These are phyloP conservation scores for Xestia sexstrigata DNA, from an alignment of 2,888 invertebrate genomes.

Conservation along the genomic window DNA sequence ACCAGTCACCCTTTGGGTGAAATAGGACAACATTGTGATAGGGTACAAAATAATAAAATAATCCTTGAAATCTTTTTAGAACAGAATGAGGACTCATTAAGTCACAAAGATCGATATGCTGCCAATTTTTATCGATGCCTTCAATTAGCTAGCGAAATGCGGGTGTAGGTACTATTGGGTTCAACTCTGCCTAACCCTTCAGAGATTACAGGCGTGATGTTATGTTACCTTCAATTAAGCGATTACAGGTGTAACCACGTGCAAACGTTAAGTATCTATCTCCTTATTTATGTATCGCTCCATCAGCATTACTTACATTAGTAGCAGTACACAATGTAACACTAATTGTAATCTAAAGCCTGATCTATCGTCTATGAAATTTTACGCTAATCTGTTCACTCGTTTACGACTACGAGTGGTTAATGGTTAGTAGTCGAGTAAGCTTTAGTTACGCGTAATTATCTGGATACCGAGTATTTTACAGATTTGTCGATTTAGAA, in stretches of 20 bases:
- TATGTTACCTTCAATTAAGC: not conserved
- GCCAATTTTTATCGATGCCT: not conserved
- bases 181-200: too few species aligned
- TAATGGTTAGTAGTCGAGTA: slow-evolving; percentile 40
- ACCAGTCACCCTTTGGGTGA: not conserved
- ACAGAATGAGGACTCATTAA: not conserved
- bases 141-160: too few species aligned
- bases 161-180: too few species aligned
- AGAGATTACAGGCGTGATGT: too few species aligned
- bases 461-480: slow-evolving; percentile 43
- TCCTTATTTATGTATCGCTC: slow-evolving; percentile 51
- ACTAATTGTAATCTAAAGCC: slow-evolving; percentile 60
- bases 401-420: slow-evolving; percentile 51
- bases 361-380: slow-evolving; percentile 64
- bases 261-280: slow-evolving; percentile 15
- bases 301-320: slow-evolving; percentile 53
- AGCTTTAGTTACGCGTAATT: slow-evolving; percentile 59
- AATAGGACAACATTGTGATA: too few species aligned
- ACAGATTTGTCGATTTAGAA: slow-evolving; percentile 35
- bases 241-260: not conserved
- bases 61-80: not conserved
- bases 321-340: slow-evolving; percentile 53
- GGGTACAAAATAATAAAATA: not conserved
- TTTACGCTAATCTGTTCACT: slow-evolving; percentile 63
- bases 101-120: not conserved